These are phyloP conservation scores for Notarius quadriscutis DNA, from an alignment of 2,113 vertebrate species.

Conservation along the genomic window DNA sequence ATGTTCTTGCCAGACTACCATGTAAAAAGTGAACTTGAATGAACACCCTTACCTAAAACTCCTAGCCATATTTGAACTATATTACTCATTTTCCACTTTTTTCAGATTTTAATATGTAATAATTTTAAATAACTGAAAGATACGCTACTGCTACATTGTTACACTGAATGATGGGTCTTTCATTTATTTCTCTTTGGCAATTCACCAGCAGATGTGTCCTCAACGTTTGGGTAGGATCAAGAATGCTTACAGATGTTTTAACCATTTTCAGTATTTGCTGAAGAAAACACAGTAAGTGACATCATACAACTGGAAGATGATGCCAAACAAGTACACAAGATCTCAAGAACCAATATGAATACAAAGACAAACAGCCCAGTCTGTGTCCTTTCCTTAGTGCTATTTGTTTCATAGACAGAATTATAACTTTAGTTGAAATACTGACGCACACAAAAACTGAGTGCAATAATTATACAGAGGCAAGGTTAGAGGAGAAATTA, in stretches of 20 bases:
- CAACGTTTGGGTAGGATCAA: background rate
- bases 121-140: too few relatives aligned
- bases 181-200: background rate
- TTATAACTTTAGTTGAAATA: constrained; percentile 11
- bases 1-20: background rate
- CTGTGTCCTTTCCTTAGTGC: background rate
- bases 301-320: background rate
- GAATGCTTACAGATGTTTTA: background rate
- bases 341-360: background rate
- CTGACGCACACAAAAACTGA: constrained; percentile 31
- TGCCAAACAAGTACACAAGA: background rate
- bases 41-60: too few relatives aligned
- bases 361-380: background rate
- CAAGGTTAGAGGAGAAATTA: constrained; percentile 1
- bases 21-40: background rate
- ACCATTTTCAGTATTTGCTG: too few relatives aligned
- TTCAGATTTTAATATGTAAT: background rate
- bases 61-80: background rate
- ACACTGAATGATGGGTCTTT: background rate
- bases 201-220: background rate
- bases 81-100: background rate
- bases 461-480: constrained; percentile 27
- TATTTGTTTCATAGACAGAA: constrained; percentile 1
- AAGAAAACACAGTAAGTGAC: background rate
- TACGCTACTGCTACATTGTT: too few relatives aligned